Conservation (phyloP, 2,888 invertebrate species). For the Tyria jacobaeae region DNA sequence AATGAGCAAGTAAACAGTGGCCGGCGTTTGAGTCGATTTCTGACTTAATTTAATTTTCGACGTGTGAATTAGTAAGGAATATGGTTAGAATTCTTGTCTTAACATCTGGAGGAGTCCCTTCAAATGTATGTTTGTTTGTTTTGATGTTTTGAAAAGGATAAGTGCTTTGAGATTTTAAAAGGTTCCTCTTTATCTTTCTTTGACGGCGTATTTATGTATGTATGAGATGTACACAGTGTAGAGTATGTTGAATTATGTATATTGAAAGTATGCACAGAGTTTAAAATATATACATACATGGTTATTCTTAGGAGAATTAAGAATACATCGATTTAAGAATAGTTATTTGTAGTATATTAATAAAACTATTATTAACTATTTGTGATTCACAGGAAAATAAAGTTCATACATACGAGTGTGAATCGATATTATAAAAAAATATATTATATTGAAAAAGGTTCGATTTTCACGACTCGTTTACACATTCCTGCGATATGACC, state of each 20-base stretch:
- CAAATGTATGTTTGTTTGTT: conserved; percentile 16
- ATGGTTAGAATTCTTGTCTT: conserved; percentile 48
- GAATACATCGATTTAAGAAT: too few relatives aligned
- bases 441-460: too few relatives aligned
- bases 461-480: not conserved
- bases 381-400: too few relatives aligned
- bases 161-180: conserved; percentile 10
- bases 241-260: too few relatives aligned
- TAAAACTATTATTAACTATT: too few relatives aligned
- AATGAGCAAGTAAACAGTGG: conserved; percentile 75
- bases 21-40: conserved; percentile 50
- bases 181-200: not conserved
- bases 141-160: conserved; percentile 12
- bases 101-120: conserved; percentile 47
- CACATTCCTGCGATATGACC: not conserved
- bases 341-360: too few relatives aligned
- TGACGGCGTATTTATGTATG: not conserved
- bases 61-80: conserved; percentile 57
- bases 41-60: conserved; percentile 57
- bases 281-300: too few relatives aligned
- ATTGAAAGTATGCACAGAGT: too few relatives aligned
- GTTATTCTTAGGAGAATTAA: too few relatives aligned
- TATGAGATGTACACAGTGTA: not conserved
- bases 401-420: too few relatives aligned
- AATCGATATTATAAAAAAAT: too few relatives aligned